A percentile compares a stretch with the other conserved stretches of the same genome.
Evolutionary conservation across 2,888 invertebrate genomes (phyloP).

Genomic region (Lucinisca nassula): DNA sequence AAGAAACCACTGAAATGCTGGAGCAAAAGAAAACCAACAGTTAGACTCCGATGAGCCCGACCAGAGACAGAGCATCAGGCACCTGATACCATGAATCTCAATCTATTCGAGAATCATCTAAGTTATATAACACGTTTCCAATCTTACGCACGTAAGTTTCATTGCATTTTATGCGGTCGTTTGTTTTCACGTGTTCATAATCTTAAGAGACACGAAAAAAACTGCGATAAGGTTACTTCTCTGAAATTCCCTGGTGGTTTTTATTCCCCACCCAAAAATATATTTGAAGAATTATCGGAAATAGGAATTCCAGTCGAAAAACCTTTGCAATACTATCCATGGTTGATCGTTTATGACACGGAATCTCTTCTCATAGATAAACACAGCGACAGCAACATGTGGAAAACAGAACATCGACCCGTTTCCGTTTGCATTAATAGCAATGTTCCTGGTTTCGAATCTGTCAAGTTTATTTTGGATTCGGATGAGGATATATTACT

Average conservation of each 20-base stretch:
- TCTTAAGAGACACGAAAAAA: background rate
- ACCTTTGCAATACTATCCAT: background rate
- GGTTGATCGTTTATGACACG: background rate
- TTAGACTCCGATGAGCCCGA: too few species aligned
- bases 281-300: background rate
- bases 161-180: constrained; percentile 11
- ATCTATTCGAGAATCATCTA: constrained; percentile 29
- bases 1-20: too few species aligned
- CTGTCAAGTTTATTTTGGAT: background rate
- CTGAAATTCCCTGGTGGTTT: constrained; percentile 43
- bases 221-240: constrained; percentile 8
- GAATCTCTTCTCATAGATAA: background rate
- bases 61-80: too few species aligned
- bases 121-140: constrained; percentile 22
- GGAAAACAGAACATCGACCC: background rate
- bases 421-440: background rate
- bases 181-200: background rate
- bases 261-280: constrained; percentile 11
- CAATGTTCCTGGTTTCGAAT: background rate
- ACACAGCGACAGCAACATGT: background rate
- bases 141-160: background rate
- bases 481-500: background rate
- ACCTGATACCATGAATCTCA: constrained; percentile 27
- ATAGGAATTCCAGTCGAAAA: background rate
- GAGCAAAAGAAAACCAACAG: too few species aligned